Evolutionary conservation across 1,140 invertebrate species (phyloP), one percentile per base, ranked within the genome.

Genomic region (Caerostris darwini): DNA sequence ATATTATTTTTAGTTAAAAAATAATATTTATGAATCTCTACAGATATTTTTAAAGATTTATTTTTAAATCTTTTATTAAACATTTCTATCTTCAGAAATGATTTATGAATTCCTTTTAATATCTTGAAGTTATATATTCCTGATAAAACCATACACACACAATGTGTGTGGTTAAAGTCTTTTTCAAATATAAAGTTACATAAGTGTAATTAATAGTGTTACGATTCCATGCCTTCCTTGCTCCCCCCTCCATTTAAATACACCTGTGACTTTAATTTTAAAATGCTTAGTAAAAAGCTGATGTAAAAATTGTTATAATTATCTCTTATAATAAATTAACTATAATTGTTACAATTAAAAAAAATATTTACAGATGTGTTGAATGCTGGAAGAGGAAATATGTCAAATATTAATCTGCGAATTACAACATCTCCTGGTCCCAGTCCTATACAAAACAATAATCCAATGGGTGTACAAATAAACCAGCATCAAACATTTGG

Each of bases 401-500:
- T 94, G 6, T n/a, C 57, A 8, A 85, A 67, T 50, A 83, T 83
- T 6, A 69, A 56, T n/a, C 61, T 94, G 7, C 56, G 87, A 7
- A 77, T 90, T 53, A 89, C 54, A 17, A 67, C 93, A 14, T 83
- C 87, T 5, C 61, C 87, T 34, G 87, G 69, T 19, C 86, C 92
- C 61, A 57, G 5, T 50, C 61, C 83, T 8, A 71, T 34, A 58
- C 50, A n/a, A 19, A 61, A 81, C 10, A 56, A 53, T 8, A 92
- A 94, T 86, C 64, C 71, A 3, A 10, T 90, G 69, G 85, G 92
- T 12, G 77, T 61, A n/a, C 93, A 90, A 58, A 34, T 94, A 3
- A 59, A 53, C 7, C 93, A 90, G 34, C 93, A 90, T 34, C 88
- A 90, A 19, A 50, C 83, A 10, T 86, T 90, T 91, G 57, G 87